These are phyloP conservation scores for Epizoanthus stellaris DNA, from an alignment of 92 coral and sea anemone genomes.

Conservation along the genomic window DNA sequence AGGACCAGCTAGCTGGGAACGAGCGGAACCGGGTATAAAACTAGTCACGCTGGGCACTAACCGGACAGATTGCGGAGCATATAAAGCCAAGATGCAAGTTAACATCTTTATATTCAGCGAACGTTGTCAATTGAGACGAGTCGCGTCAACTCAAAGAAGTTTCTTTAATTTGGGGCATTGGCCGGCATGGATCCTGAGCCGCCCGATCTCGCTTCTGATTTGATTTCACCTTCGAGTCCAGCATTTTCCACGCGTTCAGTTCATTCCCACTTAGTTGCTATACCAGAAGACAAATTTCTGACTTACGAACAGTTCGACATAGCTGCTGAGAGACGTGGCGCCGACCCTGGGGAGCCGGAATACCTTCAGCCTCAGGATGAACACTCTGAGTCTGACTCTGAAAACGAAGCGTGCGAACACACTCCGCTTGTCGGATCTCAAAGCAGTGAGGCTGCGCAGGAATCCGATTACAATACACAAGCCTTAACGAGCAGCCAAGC, in stretches of 20 bases:
- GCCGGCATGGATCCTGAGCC: background rate
- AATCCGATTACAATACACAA: constrained; percentile 26
- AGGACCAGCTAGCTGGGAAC: background rate
- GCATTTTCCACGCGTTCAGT: constrained; percentile 1
- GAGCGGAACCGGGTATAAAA: constrained; percentile 23
- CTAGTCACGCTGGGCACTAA: constrained; percentile 27
- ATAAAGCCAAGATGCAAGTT: background rate
- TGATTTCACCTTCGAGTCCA: constrained; percentile 13
- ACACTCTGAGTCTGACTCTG: no score
- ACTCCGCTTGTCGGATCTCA: constrained; percentile 26
- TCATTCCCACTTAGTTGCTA: constrained; percentile 14
- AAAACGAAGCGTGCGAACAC: constrained; percentile 10
- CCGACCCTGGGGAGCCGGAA: background rate
- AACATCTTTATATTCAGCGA: no score
- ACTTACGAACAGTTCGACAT: constrained; percentile 34
- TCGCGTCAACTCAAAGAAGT: background rate
- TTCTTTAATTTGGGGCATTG: background rate
- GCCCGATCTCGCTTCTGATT: background rate
- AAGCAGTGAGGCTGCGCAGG: constrained; percentile 12
- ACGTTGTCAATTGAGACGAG: background rate
- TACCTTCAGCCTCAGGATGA: background rate
- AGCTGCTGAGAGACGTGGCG: constrained; percentile 10
- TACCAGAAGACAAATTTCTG: constrained; percentile 34
- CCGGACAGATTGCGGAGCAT: background rate
- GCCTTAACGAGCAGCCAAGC: constrained; percentile 81